Base-by-base conservation (phyloP, 2,113 vertebrate species). In the Tylochromis polylepis region DNA sequence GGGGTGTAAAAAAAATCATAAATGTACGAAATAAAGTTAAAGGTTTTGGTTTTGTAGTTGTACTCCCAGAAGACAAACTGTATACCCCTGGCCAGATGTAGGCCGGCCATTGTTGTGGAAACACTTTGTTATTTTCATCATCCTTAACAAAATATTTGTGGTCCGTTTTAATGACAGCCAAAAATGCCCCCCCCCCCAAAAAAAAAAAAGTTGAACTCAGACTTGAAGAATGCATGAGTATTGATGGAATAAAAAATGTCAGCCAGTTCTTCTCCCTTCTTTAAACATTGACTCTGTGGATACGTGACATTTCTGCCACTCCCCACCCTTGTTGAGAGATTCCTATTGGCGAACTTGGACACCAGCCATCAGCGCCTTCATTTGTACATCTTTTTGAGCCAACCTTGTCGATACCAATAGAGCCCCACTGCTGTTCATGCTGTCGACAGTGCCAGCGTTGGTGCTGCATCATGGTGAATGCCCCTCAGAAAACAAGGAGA, bases 401-500 rank as follows among this genome's bases (percentile, higher is more conserved):
- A 87, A 77, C 79, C 83, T 82, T 92, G 93, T 93, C 87, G 43
- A 93, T 94, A 91, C 87, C 79, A 67, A 86, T 89, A 27, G 82
- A 24, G 86, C 72, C 58, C 59, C 16, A 2, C 11, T 38, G 56
- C 87, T 87, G 83, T 83, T 86, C 29, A 27, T 9, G 55, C 72
- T 20, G 86, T 59, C 16, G 15, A 27, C 55, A 5, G 60, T 84
- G 87, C 88, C 88, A 87, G 49, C 59, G 34, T 56, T 24, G 18
- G 57, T 62, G 60, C 88, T 78, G 86, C 83, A 51, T 85, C 70
- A 18, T 15, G 60, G 82, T 41, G 84, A 87, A 77, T 29, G 56
- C 72, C 86, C 83, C 82, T 86, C 85, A 60, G 67, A 88, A 90
- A 81, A 84, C 89, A 79, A 22, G 72, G 59, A 75, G 86, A 41